Conservation (phyloP, 2,888 invertebrate species). For the Didymodactylos carnosus region DNA sequence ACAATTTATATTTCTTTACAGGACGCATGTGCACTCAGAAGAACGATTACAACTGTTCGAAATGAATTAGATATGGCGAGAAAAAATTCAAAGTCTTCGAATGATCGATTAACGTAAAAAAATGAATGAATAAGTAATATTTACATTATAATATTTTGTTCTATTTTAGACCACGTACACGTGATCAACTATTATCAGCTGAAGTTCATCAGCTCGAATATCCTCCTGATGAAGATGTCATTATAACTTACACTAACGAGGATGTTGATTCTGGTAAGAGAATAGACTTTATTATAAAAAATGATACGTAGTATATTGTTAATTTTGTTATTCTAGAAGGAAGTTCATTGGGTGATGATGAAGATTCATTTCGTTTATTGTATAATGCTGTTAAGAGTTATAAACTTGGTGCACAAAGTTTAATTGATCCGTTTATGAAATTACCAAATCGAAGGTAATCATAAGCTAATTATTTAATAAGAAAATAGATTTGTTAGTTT, state of each 20-base stretch:
- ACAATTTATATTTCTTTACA: slow-evolving; percentile 17
- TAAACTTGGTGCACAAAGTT: slow-evolving; percentile 44
- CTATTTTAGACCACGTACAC: neutral
- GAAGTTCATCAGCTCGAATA: neutral
- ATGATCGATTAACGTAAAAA: slow-evolving; percentile 1
- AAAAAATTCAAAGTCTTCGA: neutral
- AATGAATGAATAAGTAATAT: too few relatives aligned
- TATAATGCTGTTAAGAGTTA: slow-evolving; percentile 53
- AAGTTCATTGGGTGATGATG: slow-evolving; percentile 24
- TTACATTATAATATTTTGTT: too few relatives aligned
- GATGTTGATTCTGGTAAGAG: neutral
- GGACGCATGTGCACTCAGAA: slow-evolving; percentile 69
- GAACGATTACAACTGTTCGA: slow-evolving; percentile 40
- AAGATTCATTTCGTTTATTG: slow-evolving; percentile 37
- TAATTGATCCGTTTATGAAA: slow-evolving; percentile 77
- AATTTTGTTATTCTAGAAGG: too few relatives aligned
- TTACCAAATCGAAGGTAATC: slow-evolving; percentile 56
- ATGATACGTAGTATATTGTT: too few relatives aligned
- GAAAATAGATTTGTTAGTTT: neutral
- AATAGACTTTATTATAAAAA: too few relatives aligned
- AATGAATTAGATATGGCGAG: neutral
- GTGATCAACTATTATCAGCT: neutral
- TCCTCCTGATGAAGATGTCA: neutral
- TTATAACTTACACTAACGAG: neutral
- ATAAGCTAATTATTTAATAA: slow-evolving; percentile 17